phyloP scores from a whole-genome alignment of 2,113 vertebrate species.

The Otocyon megalotis region DNA sequence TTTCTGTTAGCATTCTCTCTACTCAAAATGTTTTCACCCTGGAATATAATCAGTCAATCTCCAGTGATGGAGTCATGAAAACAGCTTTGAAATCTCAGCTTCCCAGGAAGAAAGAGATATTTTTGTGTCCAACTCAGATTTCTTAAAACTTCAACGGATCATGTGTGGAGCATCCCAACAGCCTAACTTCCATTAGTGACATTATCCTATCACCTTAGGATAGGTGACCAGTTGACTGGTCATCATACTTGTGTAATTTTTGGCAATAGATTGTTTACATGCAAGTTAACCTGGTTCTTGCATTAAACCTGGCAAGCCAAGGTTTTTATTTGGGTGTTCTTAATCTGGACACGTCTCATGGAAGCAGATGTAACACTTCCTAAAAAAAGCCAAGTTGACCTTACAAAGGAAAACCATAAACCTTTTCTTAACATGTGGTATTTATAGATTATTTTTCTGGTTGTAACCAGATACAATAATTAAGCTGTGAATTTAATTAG shows the following conservation, averaged over 20 bases:
- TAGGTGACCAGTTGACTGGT: background rate
- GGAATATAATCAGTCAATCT: background rate
- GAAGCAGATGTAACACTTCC: background rate
- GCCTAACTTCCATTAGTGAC: too few relatives aligned
- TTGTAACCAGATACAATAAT: background rate
- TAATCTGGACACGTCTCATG: background rate
- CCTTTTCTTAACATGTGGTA: background rate
- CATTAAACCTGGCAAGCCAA: background rate
- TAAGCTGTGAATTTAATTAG: background rate
- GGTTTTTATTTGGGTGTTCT: background rate
- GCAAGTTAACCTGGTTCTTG: background rate
- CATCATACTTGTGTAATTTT: background rate
- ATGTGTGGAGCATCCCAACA: background rate
- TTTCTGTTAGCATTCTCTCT: background rate
- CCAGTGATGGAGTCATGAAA: background rate
- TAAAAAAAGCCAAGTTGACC: background rate
- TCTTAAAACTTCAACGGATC: background rate
- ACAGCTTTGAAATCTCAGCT: background rate
- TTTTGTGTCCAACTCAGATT: background rate
- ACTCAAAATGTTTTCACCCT: background rate
- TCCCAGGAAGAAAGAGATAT: background rate
- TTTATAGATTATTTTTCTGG: slow-evolving; percentile 22
- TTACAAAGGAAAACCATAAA: background rate
- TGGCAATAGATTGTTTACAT: background rate
- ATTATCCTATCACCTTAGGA: accelerated